A percentile compares a stretch with the other conserved stretches of the same genome.
These are phyloP conservation scores for Elanus axillaris DNA, from an alignment of 2,113 vertebrate genomes.

Conservation along the genomic window DNA sequence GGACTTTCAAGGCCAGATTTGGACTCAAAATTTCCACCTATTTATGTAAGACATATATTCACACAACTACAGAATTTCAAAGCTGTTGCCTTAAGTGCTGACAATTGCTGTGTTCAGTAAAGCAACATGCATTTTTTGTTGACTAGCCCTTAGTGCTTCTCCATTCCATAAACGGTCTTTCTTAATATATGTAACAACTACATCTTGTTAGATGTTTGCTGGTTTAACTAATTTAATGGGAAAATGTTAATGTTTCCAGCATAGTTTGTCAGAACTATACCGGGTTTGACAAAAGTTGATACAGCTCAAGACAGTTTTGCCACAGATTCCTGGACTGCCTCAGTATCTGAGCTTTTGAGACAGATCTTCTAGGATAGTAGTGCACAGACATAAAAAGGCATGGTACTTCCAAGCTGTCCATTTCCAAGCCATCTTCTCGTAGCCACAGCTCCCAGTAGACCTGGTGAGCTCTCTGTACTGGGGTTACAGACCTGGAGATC, in stretches of 20 bases:
- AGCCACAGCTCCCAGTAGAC: not conserved
- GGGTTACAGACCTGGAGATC: not conserved
- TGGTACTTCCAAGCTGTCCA: not conserved
- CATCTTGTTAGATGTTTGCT: not conserved
- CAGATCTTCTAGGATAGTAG: not conserved
- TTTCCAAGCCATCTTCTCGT: not conserved
- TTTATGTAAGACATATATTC: not conserved
- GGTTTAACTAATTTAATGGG: not conserved
- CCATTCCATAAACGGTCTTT: not conserved
- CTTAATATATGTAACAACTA: not conserved
- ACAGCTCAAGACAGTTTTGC: not conserved
- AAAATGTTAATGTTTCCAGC: not conserved
- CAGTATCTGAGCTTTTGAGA: not conserved
- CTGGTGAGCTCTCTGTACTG: not conserved
- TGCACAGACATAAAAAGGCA: not conserved
- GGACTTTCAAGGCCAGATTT: not conserved
- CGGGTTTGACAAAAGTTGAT: not conserved
- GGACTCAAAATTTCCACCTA: not conserved
- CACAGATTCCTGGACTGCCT: not conserved
- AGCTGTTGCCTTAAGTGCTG: not conserved
- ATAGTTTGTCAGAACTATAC: not conserved
- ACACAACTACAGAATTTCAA: not conserved
- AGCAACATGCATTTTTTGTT: not conserved
- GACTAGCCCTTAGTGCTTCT: not conserved
- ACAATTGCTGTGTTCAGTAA: not conserved